Base-by-base conservation (phyloP, 2,113 vertebrate species). In the Tretioscincus oriximinensis region DNA sequence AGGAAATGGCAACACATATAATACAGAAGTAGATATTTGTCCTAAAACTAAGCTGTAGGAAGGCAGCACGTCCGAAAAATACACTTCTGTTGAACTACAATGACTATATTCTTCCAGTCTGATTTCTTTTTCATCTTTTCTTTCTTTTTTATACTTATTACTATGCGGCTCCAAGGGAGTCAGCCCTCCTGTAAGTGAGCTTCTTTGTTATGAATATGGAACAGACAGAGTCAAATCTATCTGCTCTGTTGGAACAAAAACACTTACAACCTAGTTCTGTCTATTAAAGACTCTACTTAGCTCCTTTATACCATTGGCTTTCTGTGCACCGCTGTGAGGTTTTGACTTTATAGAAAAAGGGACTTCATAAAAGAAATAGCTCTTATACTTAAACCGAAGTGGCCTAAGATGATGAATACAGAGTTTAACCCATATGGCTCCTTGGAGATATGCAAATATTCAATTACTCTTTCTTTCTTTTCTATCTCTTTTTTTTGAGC, bases 191-290 rank as follows among this genome's bases (percentile, higher is more conserved):
- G 93, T 93, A 95, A 90, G 93, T 90, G 92, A 88, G 93, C 94
- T 95, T 92, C 95, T 96, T 97, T 96, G 94, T 96, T 95, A 96
- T 96, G 95, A 96, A 96, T 96, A 95, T 95, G 96, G 95, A 96
- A 96, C 95, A 95, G 94, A 96, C 93, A 93, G 94, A 94, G 95
- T 92, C 93, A 95, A 96, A 97, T 97, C 92, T 95, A 95, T 95
- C 94, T 92, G 90, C 94, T 96, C 95, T 60, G 65, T 94, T 94
- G 95, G 95, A 95, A 95, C 93, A 94, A 95, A 95, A 96, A 88
- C 92, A 95, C 94, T 95, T 95, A 95, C 92, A 96, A 93, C 89
- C 91, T 90, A 92, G 90, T 87, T 92, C 87, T 90, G 91, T 93
- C 91, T 95, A 94, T 95, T 96, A 96, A 96, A 95, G 93, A 94